phyloP scores from a whole-genome alignment of 2,797 vertebrate species.

The Rhincodon typus region DNA sequence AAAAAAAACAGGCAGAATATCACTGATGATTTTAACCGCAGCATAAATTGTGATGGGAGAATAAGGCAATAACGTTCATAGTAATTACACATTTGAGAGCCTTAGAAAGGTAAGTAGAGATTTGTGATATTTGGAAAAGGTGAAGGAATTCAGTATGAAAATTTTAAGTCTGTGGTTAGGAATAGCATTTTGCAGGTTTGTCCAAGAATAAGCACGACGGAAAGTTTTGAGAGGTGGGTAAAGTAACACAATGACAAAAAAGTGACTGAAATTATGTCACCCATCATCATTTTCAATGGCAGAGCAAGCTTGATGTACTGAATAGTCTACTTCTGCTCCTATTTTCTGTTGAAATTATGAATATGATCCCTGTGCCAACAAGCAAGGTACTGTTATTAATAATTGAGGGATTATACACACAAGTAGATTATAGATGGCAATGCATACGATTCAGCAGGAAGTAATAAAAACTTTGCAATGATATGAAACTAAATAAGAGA shows the following conservation, averaged over 20 bases:
- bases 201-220: neutral
- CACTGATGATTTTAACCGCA: neutral
- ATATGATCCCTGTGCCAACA: neutral
- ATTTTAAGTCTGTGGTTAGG: neutral
- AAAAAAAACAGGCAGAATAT: neutral
- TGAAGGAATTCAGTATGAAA: neutral
- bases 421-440: neutral
- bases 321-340: neutral
- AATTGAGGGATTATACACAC: neutral
- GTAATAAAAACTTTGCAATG: neutral
- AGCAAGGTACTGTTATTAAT: neutral
- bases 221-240: neutral
- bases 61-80: neutral
- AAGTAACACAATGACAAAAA: neutral
- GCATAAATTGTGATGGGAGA: neutral
- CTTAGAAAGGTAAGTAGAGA: neutral
- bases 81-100: neutral
- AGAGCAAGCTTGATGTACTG: too few species aligned
- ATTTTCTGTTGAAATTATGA: neutral
- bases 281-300: too few species aligned
- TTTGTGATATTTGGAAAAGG: neutral
- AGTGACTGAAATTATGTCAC: neutral
- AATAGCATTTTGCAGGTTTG: neutral
- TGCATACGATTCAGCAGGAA: neutral
- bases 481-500: neutral